Percentiles rank a stretch among this genome's conserved stretches.
phyloP scores from a whole-genome alignment of 2,113 vertebrate species.

The Lepidothrix coronata region DNA sequence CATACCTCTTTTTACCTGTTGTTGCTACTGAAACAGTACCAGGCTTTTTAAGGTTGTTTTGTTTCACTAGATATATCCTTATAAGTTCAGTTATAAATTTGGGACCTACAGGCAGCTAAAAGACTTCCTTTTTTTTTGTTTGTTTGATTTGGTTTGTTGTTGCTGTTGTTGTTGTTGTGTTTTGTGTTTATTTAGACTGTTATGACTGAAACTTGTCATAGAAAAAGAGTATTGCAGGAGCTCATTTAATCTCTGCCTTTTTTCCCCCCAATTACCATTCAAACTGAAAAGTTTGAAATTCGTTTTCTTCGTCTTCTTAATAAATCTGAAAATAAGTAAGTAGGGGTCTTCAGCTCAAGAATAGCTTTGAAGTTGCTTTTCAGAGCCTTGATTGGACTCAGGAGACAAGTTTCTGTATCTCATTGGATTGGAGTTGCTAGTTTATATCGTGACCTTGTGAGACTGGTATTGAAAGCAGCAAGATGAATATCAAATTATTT shows the following conservation, averaged over 20 bases:
- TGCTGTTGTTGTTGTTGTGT: too few relatives aligned
- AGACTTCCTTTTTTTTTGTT: not conserved
- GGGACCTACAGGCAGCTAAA: not conserved
- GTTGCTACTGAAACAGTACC: not conserved
- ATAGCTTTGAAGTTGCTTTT: slow-evolving; percentile 33
- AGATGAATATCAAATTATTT: slow-evolving; percentile 29
- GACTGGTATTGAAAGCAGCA: not conserved
- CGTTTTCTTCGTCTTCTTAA: not conserved
- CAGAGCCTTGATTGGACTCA: not conserved
- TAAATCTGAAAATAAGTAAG: not conserved
- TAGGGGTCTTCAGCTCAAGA: not conserved
- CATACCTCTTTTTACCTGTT: not conserved
- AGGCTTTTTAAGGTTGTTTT: not conserved
- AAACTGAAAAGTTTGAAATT: not conserved
- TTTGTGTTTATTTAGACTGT: not conserved
- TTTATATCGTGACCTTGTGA: not conserved
- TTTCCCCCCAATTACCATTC: rapidly evolving
- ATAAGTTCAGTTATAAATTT: not conserved
- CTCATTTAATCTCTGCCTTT: not conserved
- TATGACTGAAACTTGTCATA: not conserved
- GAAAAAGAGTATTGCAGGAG: not conserved
- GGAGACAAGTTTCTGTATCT: not conserved
- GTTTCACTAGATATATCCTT: not conserved
- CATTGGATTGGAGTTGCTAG: not conserved
- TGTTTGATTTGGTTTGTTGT: too few relatives aligned